phyloP scores from a whole-genome alignment of 2,888 invertebrate genomes.

The Petrolisthes manimaculis region DNA sequence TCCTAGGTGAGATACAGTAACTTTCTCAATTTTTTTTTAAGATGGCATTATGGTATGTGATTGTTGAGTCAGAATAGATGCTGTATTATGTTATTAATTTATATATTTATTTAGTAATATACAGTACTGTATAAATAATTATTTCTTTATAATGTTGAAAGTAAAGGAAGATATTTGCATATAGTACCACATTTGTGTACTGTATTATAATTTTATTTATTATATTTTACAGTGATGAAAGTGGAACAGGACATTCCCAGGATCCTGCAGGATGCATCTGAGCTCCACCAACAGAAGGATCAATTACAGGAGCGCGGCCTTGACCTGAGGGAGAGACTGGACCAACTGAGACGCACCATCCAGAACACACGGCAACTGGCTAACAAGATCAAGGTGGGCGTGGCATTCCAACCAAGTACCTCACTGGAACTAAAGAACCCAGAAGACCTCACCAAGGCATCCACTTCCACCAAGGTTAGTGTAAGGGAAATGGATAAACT shows the following conservation, averaged over 20 bases:
- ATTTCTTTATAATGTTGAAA: not conserved
- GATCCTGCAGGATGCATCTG: conserved; percentile 76
- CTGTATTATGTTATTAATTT: too few relatives aligned
- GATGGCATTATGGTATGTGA: too few relatives aligned
- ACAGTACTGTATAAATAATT: not conserved
- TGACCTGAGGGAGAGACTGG: conserved; percentile 76
- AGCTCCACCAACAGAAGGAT: conserved; percentile 76
- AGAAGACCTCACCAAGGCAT: conserved; percentile 83
- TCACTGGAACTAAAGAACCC: conserved; percentile 89
- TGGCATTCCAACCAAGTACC: conserved; percentile 85
- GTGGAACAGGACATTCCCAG: conserved; percentile 78
- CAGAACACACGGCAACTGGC: conserved; percentile 83
- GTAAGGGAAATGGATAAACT: not conserved
- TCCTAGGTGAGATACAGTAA: too few relatives aligned
- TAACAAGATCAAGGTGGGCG: conserved; percentile 84
- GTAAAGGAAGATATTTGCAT: too few relatives aligned
- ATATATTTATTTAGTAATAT: too few relatives aligned
- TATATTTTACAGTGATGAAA: conserved; percentile 72
- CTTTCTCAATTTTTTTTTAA: too few relatives aligned
- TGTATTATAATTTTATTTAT: not conserved
- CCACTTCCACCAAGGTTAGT: conserved; percentile 81
- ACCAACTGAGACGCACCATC: conserved; percentile 83
- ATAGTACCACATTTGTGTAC: not conserved
- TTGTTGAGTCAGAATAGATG: too few relatives aligned
- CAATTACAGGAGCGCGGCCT: conserved; percentile 72